Base-by-base conservation (phyloP, 2,888 invertebrate genomes). In the Elmis aenea region DNA sequence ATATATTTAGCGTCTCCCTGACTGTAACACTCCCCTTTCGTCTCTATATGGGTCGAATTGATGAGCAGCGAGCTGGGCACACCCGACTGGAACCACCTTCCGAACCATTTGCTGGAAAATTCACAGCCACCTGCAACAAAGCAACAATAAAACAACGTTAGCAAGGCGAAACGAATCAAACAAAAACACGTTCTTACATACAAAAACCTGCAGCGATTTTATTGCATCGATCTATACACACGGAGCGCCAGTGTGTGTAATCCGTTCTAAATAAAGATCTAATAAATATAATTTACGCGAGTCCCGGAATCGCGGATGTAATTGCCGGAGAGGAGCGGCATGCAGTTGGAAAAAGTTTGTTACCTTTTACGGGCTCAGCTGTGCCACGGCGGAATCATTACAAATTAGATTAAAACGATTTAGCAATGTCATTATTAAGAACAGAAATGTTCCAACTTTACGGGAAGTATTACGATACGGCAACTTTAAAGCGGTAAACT, bases 71-170 rank as follows among this genome's bases (percentile, higher is more conserved):
- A 70, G 3, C 74, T 74, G 2, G 69, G 73, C 42, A 73, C 73
- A 2, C 83, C 84, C 2, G 81, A 79, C 62, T 81, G 83, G 69
- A 84, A 85, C 85, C 85, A 85, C 54, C 74, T 70, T 16, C 85
- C 85, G 2, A 76, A 70, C 84, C 84, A 84, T 38, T 71, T 70
- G 33, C 71, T 70, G 20, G 83, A 83, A 62, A 85, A 84, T 40
- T 76, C 75, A 66, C 85, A 85, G 40, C 75, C 76, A 45, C 77
- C 82, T 71, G 76, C 61, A 76, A 75, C 39, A 68, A 61, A 52
- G 50, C 10, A 26, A 26, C 24, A 29, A 12, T 21, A 10, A 13
- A 22, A 18, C 12, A 29, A 22, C 20, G 30, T 4, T 11, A 30
- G 30, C 21, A 18, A 28, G n/a, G n/a, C n/a, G n/a, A n/a, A n/a